These are phyloP conservation scores for Endomychus coccineus DNA, from an alignment of 2,888 invertebrate species.

Conservation along the genomic window DNA sequence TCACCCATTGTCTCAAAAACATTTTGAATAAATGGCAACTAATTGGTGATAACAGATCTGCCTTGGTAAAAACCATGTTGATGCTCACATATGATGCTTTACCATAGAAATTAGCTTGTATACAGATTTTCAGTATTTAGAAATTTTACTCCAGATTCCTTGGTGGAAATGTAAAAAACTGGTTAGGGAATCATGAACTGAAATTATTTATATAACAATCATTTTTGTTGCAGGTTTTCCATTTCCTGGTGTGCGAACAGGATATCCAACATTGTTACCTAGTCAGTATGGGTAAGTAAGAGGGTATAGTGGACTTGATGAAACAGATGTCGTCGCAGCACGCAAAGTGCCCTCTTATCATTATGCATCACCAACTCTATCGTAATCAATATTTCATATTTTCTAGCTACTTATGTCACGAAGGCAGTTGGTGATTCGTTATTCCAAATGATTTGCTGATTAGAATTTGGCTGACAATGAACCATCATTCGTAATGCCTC, in stretches of 20 bases:
- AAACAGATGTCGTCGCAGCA: not conserved
- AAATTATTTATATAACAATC: no score
- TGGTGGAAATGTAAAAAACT: no score
- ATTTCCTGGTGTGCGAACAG: slow-evolving; percentile 69
- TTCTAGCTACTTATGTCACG: slow-evolving; percentile 42
- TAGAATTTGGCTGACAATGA: slow-evolving; percentile 41
- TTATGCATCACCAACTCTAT: slow-evolving; percentile 33
- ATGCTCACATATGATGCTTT: no score
- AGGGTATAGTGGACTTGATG: no score
- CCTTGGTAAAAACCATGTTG: no score
- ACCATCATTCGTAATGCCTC: slow-evolving; percentile 39
- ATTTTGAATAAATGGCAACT: no score
- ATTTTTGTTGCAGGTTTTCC: slow-evolving; percentile 59
- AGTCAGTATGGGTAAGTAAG: slow-evolving; percentile 78
- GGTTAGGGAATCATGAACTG: no score
- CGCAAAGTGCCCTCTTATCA: slow-evolving; percentile 1
- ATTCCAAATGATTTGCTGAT: slow-evolving; percentile 41
- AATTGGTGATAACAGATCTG: no score
- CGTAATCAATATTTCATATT: slow-evolving; percentile 43
- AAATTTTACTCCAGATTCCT: no score
- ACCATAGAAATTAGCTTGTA: no score
- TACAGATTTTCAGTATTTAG: no score
- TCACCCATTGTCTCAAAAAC: no score
- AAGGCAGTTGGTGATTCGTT: slow-evolving; percentile 42
- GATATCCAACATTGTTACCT: slow-evolving; percentile 70